Evolutionary conservation across 2,888 invertebrate species (phyloP), one percentile per base, ranked within the genome.

Genomic region (Neocrepidodera transversa): DNA sequence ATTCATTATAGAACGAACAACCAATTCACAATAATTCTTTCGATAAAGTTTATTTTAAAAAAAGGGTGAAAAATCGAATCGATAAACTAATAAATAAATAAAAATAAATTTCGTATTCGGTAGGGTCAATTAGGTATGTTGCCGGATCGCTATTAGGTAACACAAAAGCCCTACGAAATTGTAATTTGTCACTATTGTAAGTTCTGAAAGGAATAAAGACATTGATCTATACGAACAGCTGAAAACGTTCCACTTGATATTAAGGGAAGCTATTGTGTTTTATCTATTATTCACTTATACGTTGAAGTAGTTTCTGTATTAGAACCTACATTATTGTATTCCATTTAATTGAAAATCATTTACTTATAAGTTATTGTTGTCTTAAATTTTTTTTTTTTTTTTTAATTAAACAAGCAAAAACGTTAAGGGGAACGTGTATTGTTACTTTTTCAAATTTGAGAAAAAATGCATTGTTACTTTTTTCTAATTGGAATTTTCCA

Each of bases 161-260:
- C 49, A 56, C 56, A 59, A 62, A 56, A 28, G 52, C 30, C 18
- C 11, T 5, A 20, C 56, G 58, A 56, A 53, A 62, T 59, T 59
- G 59, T 59, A 62, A 56, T 62, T 62, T 62, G 52, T 59, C 53
- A 51, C 55, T 59, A 62, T 59, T 59, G 62, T 62, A 30, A 47
- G 42, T 20, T 18, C 35, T 62, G 50, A 62, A 62, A 40, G 56
- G 42, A 48, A 14, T 35, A 47, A 23, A 43, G 55, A 32, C 49
- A 17, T 52, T 49, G 53, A 62, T 53, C 42, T 42, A 42, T 42
- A 23, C 42, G 20, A 42, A 18, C 42, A 11, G 42, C 42, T 42
- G 5, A 13, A 42, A 42, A 23, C 20, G 42, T n/a, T n/a, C n/a
- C 20, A 18, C 13, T 42, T 43, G 17, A 16, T 42, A 13, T 42